Evolutionary conservation across 2,113 vertebrate genomes (phyloP), one percentile per base, ranked within the genome.

Genomic region (Phodopus roborovskii): DNA sequence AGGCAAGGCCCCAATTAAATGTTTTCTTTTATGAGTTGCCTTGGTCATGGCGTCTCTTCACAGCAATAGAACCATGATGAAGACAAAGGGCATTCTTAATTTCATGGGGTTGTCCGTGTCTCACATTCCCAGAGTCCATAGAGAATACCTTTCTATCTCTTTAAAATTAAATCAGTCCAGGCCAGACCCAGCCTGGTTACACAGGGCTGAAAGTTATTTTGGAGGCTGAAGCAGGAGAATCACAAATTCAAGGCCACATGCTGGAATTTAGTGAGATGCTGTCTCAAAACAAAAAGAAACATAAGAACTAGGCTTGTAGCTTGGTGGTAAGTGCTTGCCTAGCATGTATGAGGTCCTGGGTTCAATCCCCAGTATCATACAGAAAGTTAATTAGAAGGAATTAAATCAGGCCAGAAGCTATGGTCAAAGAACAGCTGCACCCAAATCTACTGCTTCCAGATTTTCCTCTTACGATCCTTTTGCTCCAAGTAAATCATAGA

Each of bases 131-230:
- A 42, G 48, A n/a, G 22, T 93, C 53, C 24, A 0, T 15, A 60
- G 45, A 84, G 90, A 5, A 30, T 53, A 33, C 30, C 66, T 94
- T 77, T 94, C 33, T 83, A 7, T 74, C 30, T 50, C 73, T 87
- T 82, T 56, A 90, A 92, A 92, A 77, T 83, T 82, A 58, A 83
- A 7, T 50, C n/a, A 82, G 12, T 11, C 79, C 83, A 87, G 90
- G 48, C 39, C 62, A 26, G 42, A 19, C 84, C 19, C 45, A 86
- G 45, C 45, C 42, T 50, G 7, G 19, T 48, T 45, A 60, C 48
- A 33, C 62, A 85, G 16, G 16, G 0, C 60, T 85, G 62, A 66
- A 66, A 85, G 16, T 39, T 60, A 62, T 42, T 83, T 62, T 15
- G 56, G 56, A 42, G 36, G 7, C n/a, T 60, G n/a, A 83, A 62